Evolutionary conservation across 2,113 vertebrate genomes (phyloP), one percentile per base, ranked within the genome.

Genomic region (Rousettus leschenaultii): DNA sequence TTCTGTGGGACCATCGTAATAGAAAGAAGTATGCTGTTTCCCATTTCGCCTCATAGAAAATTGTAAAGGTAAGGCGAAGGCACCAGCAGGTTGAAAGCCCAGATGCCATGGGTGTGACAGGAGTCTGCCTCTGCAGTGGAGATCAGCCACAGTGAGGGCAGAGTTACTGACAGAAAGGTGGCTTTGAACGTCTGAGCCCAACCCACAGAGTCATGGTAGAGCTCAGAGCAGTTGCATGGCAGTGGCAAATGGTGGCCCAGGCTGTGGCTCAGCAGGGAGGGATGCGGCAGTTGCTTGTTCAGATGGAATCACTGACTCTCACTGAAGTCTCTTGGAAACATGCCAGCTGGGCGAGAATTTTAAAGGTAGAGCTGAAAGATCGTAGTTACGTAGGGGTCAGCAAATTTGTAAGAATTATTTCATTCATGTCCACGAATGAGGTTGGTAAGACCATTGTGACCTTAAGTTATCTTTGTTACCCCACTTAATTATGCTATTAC

Each of bases 171-270:
- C 2, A 35, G 13, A 35, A 51, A 6, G 28, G 33, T 33, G 61
- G 30, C 16, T 63, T 11, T 16, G 11, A 14, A 48, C 5, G 6
- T 16, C 6, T 7, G 11, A n/a, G 12, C 4, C 21, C 1, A 4
- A n/a, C 30, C 8, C 51, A 43, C 4, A 15, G 43, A 0, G 6
- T 30, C 16, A 7, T 0, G 3, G n/a, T 15, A 33, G 14, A 8
- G 10, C 19, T 3, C 59, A 66, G 26, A 63, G 10, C 4, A 43
- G 73, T n/a, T 53, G 11, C 9, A 0, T 7, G 18, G 0, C 7
- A 12, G 7, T 14, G 2, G 30, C 35, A 61, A n/a, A 65, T 7
- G 24, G 19, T 33, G 73, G 8, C 14, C 38, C 40, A 55, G 59
- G 30, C 6, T 38, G 9, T 26, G 53, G 43, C 61, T 45, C 24